These are phyloP conservation scores for Peromyscus polionotus DNA, from an alignment of 2,113 vertebrate genomes.

Conservation along the genomic window DNA sequence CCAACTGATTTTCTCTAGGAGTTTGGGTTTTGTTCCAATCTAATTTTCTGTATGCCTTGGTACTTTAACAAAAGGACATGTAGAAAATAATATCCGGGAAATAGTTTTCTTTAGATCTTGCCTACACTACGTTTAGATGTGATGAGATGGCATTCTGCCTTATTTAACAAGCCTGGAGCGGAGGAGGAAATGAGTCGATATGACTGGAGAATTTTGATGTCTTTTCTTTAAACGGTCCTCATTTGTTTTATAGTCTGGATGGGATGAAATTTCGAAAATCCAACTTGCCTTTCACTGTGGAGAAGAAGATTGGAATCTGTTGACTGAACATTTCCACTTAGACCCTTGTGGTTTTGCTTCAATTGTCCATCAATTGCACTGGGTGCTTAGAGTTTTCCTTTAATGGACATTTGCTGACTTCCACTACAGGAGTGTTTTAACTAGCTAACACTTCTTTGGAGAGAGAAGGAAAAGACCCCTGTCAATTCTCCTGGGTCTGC, in stretches of 20 bases:
- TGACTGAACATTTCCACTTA: slow-evolving; percentile 51
- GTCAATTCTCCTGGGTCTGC: slow-evolving; percentile 44
- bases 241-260: slow-evolving; percentile 70
- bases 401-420: slow-evolving; percentile 7
- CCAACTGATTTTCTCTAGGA: neutral
- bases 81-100: slow-evolving; percentile 54
- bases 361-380: neutral
- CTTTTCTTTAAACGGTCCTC: slow-evolving; percentile 66
- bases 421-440: neutral
- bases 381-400: slow-evolving; percentile 18
- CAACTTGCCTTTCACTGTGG: slow-evolving; percentile 40
- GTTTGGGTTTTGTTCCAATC: neutral
- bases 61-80: slow-evolving; percentile 58
- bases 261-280: slow-evolving; percentile 65
- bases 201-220: slow-evolving; percentile 68
- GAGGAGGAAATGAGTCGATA: slow-evolving; percentile 63
- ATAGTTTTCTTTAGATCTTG: slow-evolving; percentile 61
- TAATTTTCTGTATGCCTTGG: neutral
- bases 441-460: neutral
- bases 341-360: neutral
- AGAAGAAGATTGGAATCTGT: slow-evolving; percentile 57
- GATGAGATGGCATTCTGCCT: slow-evolving; percentile 72
- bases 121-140: slow-evolving; percentile 59
- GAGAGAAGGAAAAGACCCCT: slow-evolving; percentile 14
- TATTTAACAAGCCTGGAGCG: slow-evolving; percentile 70